Percentiles rank a stretch among this genome's conserved stretches.
phyloP scores from a whole-genome alignment of 2,113 vertebrate genomes.

The Spermophilus dauricus region DNA sequence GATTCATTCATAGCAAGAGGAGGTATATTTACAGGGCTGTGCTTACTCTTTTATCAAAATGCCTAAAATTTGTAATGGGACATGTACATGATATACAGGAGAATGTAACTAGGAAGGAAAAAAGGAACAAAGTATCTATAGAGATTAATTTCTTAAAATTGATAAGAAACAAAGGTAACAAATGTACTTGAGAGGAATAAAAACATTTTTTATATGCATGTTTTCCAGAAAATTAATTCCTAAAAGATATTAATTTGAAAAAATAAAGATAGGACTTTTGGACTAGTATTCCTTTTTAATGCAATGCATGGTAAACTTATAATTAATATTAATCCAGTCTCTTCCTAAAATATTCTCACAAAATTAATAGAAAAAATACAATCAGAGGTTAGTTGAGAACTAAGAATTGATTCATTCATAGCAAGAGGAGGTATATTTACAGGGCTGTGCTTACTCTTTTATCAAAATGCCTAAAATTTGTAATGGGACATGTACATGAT shows the following conservation, averaged over 20 bases:
- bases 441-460: neutral
- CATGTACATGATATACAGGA: neutral
- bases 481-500: neutral
- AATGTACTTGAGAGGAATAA: neutral
- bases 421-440: neutral
- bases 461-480: neutral
- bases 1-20: neutral
- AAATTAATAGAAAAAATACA: conserved; percentile 19
- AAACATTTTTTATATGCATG: neutral
- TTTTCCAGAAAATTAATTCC: conserved; percentile 27
- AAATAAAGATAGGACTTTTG: neutral
- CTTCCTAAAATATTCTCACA: neutral
- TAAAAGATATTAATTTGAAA: neutral
- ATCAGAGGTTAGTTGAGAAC: neutral
- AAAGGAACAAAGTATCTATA: neutral
- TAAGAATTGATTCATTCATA: neutral
- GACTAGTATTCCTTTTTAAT: neutral
- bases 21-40: neutral
- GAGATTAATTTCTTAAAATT: neutral
- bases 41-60: neutral
- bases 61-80: neutral
- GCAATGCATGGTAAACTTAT: neutral
- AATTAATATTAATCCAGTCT: neutral
- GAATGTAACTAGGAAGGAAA: neutral
- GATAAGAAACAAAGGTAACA: neutral